Conservation (phyloP, 2,113 vertebrate species). For the Salvelinus alpinus region DNA sequence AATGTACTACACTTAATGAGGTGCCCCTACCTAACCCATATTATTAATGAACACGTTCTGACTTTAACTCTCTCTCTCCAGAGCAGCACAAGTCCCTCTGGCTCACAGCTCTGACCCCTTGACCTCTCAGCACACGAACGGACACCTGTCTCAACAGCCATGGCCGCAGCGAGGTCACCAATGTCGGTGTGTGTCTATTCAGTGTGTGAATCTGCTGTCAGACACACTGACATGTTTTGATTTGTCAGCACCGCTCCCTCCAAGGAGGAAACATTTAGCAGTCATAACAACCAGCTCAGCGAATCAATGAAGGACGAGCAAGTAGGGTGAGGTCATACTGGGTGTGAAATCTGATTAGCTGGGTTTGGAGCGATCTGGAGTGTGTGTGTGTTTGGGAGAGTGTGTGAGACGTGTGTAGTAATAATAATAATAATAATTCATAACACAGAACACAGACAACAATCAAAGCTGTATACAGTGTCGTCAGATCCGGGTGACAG, state of each 20-base stretch:
- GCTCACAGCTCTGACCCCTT: slow-evolving; percentile 65
- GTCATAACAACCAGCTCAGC: slow-evolving; percentile 52
- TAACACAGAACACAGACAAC: no score
- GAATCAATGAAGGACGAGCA: slow-evolving; percentile 51
- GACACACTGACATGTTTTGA: slow-evolving; percentile 57
- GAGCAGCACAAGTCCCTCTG: slow-evolving; percentile 48
- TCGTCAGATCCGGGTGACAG: no score
- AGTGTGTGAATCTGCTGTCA: slow-evolving; percentile 31
- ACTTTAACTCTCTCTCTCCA: slow-evolving; percentile 34
- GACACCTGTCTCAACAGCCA: slow-evolving; percentile 64
- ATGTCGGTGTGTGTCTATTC: slow-evolving; percentile 30
- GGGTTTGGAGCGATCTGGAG: slow-evolving; percentile 9
- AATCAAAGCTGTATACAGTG: no score
- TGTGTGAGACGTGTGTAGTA: slow-evolving; percentile 39
- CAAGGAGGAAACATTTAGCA: slow-evolving; percentile 37
- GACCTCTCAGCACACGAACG: slow-evolving; percentile 44
- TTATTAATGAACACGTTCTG: slow-evolving; percentile 54
- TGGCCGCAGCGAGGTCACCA: slow-evolving; percentile 38
- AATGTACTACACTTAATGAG: slow-evolving; percentile 50
- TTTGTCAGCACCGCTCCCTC: slow-evolving; percentile 50
- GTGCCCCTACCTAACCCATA: slow-evolving; percentile 42
- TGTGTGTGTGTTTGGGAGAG: slow-evolving; percentile 16
- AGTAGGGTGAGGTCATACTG: slow-evolving; percentile 43
- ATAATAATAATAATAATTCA: neutral
- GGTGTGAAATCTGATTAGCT: slow-evolving; percentile 50